phyloP scores from a whole-genome alignment of 2,797 vertebrate species.

The Ciconia nigra region DNA sequence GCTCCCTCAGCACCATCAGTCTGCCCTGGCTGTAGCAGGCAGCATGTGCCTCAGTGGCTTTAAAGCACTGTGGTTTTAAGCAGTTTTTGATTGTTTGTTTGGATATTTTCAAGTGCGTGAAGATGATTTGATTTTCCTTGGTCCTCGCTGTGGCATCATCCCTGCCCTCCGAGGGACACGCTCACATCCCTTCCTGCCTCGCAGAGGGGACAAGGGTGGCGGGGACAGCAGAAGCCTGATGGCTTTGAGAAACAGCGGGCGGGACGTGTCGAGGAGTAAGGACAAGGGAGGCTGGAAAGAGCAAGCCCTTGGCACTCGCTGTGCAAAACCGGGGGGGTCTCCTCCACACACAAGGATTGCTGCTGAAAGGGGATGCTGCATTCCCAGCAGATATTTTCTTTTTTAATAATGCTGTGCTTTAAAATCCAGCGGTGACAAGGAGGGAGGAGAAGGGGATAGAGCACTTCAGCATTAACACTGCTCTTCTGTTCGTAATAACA shows the following conservation, averaged over 20 bases:
- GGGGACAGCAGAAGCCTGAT: neutral
- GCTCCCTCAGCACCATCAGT: neutral
- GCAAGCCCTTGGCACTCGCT: neutral
- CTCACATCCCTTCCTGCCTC: neutral
- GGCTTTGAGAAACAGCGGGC: neutral
- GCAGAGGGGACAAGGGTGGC: neutral
- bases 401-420: neutral
- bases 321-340: neutral
- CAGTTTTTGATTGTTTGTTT: neutral
- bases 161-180: accelerated
- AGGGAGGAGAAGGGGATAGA: slow-evolving; percentile 63
- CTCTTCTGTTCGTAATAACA: slow-evolving; percentile 46
- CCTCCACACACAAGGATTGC: neutral
- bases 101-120: neutral
- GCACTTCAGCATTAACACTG: slow-evolving; percentile 33
- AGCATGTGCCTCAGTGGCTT: neutral
- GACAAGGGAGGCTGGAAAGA: neutral
- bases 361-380: neutral
- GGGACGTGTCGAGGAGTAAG: neutral
- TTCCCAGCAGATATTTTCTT: neutral
- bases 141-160: neutral
- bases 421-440: neutral
- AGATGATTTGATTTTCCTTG: neutral
- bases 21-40: neutral
- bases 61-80: neutral